Percentiles rank a stretch among this genome's conserved stretches.
These are phyloP conservation scores for Diarsia brunnea DNA, from an alignment of 2,888 invertebrate species.

Conservation along the genomic window DNA sequence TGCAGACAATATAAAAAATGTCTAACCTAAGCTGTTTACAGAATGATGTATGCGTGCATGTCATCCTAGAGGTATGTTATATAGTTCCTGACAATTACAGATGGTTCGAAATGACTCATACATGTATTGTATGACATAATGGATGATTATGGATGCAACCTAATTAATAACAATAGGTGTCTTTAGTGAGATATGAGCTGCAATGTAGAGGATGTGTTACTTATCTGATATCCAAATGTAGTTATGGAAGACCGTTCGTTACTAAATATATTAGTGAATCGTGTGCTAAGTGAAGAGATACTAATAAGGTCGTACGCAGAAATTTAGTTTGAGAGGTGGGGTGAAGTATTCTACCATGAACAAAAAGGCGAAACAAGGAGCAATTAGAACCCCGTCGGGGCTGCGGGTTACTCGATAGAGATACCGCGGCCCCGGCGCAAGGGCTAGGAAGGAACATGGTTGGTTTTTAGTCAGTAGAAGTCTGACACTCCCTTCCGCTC, in stretches of 20 bases:
- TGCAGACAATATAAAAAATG: not conserved
- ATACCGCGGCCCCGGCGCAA: too few species aligned
- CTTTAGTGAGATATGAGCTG: constrained; percentile 4
- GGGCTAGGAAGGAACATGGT: too few species aligned
- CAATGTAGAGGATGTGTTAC: constrained; percentile 31
- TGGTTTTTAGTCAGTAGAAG: too few species aligned
- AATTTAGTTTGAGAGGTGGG: not conserved
- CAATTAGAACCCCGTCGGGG: too few species aligned
- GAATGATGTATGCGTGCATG: constrained; percentile 5
- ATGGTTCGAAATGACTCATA: constrained; percentile 33
- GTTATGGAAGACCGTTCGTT: not conserved
- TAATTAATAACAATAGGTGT: constrained; percentile 40
- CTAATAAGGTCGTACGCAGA: not conserved
- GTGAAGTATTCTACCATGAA: not conserved
- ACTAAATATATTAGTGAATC: not conserved
- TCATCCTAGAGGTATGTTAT: constrained; percentile 7
- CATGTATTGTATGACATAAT: constrained; percentile 1
- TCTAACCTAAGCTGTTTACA: not conserved
- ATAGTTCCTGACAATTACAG: constrained; percentile 24
- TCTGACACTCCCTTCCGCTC: too few species aligned
- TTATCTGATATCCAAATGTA: constrained; percentile 10
- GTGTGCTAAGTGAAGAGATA: not conserved
- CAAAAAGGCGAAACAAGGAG: not conserved
- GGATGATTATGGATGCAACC: constrained; percentile 31
- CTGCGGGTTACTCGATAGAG: too few species aligned